phyloP scores from a whole-genome alignment of 2,797 vertebrate species.

The Sciurus vulgaris region DNA sequence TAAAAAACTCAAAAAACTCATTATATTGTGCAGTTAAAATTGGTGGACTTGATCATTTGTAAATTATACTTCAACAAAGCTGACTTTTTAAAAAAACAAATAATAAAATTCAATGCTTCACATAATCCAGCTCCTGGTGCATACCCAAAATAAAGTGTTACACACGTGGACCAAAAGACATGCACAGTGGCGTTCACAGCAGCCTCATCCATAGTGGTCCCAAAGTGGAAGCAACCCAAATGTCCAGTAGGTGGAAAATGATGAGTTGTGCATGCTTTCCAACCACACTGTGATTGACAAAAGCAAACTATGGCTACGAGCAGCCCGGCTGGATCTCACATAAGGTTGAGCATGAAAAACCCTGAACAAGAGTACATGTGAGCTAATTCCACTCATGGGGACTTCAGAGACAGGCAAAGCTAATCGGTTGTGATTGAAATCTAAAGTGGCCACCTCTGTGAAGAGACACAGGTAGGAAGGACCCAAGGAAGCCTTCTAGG shows the following conservation, averaged over 20 bases:
- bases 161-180: not conserved
- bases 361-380: too few species aligned
- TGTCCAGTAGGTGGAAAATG: not conserved
- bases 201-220: not conserved
- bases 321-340: not conserved
- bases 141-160: not conserved
- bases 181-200: not conserved
- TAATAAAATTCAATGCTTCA: not conserved
- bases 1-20: not conserved
- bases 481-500: accelerated
- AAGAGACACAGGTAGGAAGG: accelerated
- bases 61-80: not conserved
- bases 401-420: not conserved
- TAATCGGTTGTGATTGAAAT: not conserved
- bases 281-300: not conserved
- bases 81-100: not conserved
- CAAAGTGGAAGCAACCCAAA: not conserved
- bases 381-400: not conserved
- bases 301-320: not conserved
- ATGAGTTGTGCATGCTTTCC: not conserved
- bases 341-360: not conserved
- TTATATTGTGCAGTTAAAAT: not conserved
- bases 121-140: not conserved
- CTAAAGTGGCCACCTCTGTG: not conserved
- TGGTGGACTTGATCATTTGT: not conserved